Conservation (phyloP, 2,797 vertebrate species). For the Kryptopterus vitreolus region DNA sequence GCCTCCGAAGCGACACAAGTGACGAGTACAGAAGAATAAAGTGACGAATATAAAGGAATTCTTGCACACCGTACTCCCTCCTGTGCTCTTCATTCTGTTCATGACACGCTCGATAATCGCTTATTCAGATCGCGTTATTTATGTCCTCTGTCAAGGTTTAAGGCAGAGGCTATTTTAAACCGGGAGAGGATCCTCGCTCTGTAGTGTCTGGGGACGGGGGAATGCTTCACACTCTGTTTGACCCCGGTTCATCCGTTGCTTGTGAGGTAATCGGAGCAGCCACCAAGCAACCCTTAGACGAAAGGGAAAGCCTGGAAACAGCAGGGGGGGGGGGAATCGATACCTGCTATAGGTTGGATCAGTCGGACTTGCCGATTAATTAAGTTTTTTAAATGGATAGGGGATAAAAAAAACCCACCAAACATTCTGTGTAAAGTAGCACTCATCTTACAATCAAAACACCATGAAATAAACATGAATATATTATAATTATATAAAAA, state of each 20-base stretch:
- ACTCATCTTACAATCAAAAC: too few relatives aligned
- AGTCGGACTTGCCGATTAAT: too few relatives aligned
- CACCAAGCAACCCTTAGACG: background rate
- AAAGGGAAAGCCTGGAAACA: background rate
- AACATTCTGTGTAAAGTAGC: too few relatives aligned
- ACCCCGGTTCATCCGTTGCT: constrained; percentile 18
- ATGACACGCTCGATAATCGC: background rate
- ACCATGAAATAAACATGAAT: too few relatives aligned
- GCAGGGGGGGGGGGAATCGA: too few relatives aligned
- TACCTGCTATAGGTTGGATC: too few relatives aligned
- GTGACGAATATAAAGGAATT: background rate
- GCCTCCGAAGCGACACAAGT: background rate
- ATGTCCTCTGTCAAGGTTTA: background rate
- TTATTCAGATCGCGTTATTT: background rate
- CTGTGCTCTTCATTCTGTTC: background rate
- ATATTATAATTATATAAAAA: too few relatives aligned
- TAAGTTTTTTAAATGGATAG: too few relatives aligned
- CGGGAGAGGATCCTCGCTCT: background rate
- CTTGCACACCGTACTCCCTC: background rate
- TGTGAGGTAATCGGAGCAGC: constrained; percentile 8
- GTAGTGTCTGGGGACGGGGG: constrained; percentile 21
- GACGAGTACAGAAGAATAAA: background rate
- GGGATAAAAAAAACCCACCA: too few relatives aligned
- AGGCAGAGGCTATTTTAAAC: constrained; percentile 5
- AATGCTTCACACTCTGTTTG: constrained; percentile 31